phyloP scores from a whole-genome alignment of 2,797 vertebrate genomes.

The Dendrocincla tyrannina region DNA sequence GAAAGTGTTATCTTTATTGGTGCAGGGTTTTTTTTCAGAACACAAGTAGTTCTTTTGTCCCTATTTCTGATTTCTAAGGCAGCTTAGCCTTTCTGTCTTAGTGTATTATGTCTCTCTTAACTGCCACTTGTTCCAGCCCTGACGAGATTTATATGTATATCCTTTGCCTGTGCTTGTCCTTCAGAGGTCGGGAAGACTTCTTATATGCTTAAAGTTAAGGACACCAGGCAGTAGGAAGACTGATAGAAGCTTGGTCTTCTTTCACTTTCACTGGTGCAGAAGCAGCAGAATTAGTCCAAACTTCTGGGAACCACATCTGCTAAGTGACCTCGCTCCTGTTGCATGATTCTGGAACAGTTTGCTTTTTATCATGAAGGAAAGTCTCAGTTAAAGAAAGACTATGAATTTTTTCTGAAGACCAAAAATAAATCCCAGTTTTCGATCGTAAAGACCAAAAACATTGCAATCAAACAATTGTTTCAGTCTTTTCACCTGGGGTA shows the following conservation, averaged over 20 bases:
- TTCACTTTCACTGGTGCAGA: conserved; percentile 6
- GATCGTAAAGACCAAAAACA: not conserved
- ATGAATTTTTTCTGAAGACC: not conserved
- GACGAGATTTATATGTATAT: not conserved
- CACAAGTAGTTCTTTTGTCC: not conserved
- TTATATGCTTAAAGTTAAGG: not conserved
- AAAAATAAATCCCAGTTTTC: not conserved
- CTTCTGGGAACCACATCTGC: not conserved
- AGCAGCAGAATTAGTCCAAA: conserved; percentile 19
- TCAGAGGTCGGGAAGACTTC: not conserved
- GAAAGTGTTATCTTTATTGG: not conserved
- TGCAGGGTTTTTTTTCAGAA: not conserved
- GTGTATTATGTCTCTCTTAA: not conserved
- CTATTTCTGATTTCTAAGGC: not conserved
- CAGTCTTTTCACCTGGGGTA: not conserved
- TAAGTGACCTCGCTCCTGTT: not conserved
- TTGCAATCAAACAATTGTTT: not conserved
- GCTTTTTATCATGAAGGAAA: not conserved
- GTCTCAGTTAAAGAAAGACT: not conserved
- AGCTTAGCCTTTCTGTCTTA: not conserved
- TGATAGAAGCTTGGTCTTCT: conserved; percentile 37
- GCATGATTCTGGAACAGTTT: not conserved
- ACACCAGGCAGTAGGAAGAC: not conserved
- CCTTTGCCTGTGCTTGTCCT: not conserved
- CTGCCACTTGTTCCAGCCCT: not conserved